Evolutionary conservation across 2,888 invertebrate species (phyloP).

Genomic region (Agonum fuliginosum): DNA sequence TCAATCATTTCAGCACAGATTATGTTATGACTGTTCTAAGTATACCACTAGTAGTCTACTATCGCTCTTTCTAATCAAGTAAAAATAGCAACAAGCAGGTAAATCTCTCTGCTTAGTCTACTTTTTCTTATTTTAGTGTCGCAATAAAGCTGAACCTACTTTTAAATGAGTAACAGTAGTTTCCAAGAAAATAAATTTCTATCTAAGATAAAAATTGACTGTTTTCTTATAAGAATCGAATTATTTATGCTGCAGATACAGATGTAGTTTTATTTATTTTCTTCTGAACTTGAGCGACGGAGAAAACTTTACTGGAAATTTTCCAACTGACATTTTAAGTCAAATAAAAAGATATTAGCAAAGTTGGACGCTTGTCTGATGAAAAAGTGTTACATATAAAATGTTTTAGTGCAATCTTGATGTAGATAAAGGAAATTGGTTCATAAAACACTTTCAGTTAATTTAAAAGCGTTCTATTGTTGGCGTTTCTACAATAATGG

Average conservation of each 20-base stretch:
- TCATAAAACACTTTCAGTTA: no score
- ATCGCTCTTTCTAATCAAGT: slow-evolving; percentile 9
- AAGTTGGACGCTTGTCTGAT: not conserved
- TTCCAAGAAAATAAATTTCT: not conserved
- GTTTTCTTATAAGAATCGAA: slow-evolving; percentile 12
- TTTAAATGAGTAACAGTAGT: not conserved
- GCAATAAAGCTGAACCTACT: slow-evolving; percentile 30
- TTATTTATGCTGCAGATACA: slow-evolving; percentile 8
- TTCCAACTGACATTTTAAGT: slow-evolving; percentile 24
- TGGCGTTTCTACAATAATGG: no score
- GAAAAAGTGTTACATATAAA: slow-evolving; percentile 4
- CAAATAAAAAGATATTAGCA: slow-evolving; percentile 24
- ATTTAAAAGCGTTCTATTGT: no score
- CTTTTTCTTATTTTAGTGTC: slow-evolving; percentile 4
- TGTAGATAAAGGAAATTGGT: not conserved
- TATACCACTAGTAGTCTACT: not conserved
- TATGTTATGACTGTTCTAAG: not conserved
- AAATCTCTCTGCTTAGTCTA: slow-evolving; percentile 29
- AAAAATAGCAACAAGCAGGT: not conserved
- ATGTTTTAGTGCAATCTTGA: not conserved
- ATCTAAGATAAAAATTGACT: not conserved
- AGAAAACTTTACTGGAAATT: slow-evolving; percentile 21
- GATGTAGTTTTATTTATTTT: slow-evolving; percentile 29
- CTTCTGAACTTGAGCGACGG: not conserved
- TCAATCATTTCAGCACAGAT: slow-evolving; percentile 1